phyloP scores from a whole-genome alignment of 2,888 invertebrate species.

The Trachelus stipa region DNA sequence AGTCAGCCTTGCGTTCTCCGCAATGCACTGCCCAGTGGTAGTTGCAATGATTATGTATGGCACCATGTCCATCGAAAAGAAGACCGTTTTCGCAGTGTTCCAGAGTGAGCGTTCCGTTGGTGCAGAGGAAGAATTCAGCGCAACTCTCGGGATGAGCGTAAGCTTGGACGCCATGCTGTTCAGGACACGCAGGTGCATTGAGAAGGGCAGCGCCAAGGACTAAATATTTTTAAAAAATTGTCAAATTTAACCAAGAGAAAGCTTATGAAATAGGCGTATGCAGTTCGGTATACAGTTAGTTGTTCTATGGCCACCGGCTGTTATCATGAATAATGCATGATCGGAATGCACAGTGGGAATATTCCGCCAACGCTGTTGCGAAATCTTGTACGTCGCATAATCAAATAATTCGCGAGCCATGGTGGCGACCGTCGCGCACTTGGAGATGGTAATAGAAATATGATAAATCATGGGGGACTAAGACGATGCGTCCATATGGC shows the following conservation, averaged over 20 bases:
- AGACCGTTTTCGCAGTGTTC: constrained; percentile 94
- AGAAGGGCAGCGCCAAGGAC: constrained; percentile 74
- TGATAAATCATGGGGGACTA: not conserved
- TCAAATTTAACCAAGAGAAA: not conserved
- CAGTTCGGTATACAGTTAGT: not conserved
- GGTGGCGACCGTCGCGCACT: not conserved
- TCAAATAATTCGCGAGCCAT: not conserved
- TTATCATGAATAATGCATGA: not conserved
- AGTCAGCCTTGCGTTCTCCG: constrained; percentile 81
- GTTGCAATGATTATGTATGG: constrained; percentile 92
- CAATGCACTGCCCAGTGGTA: constrained; percentile 94
- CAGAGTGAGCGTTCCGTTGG: constrained; percentile 88
- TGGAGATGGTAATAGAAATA: not conserved
- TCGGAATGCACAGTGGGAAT: not conserved
- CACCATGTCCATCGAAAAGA: constrained; percentile 90
- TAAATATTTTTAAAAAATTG: constrained; percentile 61
- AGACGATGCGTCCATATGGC: constrained; percentile 22
- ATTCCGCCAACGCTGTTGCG: not conserved
- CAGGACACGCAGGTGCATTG: constrained; percentile 82
- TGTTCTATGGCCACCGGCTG: not conserved
- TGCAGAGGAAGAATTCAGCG: constrained; percentile 91
- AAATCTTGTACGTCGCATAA: not conserved
- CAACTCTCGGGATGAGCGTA: constrained; percentile 90
- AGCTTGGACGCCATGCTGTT: constrained; percentile 82
- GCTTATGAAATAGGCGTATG: not conserved